phyloP scores from a whole-genome alignment of 2,113 vertebrate genomes.

The Melanocharis versteri region DNA sequence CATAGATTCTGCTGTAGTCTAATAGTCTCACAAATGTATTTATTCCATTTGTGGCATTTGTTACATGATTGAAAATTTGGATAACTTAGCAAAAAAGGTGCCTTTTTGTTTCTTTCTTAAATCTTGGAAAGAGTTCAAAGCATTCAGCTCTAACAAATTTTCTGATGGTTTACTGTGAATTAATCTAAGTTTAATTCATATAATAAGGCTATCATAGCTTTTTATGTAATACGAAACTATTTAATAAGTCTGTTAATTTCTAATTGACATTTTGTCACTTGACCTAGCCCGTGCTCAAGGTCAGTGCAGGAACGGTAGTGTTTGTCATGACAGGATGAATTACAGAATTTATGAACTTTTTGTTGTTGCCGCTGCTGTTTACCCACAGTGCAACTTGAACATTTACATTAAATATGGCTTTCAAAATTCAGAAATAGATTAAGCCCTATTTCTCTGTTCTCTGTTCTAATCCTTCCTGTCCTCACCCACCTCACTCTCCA shows the following conservation, averaged over 20 bases:
- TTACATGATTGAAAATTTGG: background rate
- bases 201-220: background rate
- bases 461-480: background rate
- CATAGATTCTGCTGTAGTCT: background rate
- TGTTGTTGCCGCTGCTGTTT: background rate
- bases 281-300: background rate
- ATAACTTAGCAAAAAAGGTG: background rate
- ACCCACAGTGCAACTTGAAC: background rate
- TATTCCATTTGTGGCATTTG: background rate
- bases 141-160: background rate
- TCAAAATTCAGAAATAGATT: background rate
- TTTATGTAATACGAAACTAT: background rate
- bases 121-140: background rate
- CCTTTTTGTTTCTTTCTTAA: background rate
- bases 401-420: background rate
- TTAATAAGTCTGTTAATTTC: background rate
- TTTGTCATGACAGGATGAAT: background rate
- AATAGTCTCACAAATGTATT: background rate
- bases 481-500: background rate
- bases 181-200: background rate
- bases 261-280: background rate
- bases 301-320: background rate
- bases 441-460: background rate
- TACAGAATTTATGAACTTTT: background rate
- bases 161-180: background rate